Base-by-base conservation (phyloP, 2,113 vertebrate genomes). In the Chamaea fasciata region DNA sequence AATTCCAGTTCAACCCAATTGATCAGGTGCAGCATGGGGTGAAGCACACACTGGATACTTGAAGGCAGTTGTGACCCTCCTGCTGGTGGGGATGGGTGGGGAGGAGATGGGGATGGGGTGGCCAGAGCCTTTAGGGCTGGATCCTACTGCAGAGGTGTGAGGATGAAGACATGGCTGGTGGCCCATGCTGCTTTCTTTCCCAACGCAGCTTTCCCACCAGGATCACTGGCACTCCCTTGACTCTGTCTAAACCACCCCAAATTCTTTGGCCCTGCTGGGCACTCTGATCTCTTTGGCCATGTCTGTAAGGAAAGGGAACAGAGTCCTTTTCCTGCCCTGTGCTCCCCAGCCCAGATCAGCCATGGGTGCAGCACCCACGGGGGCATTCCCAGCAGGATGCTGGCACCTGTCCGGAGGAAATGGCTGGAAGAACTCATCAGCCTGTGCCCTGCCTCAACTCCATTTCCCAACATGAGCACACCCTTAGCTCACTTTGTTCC, bases 311-410 rank as follows among this genome's bases (percentile, higher is more conserved):
- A 70, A 76, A 84, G 12, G 23, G 15, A 67, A 26, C 30, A 56
- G 47, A 91, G 26, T 10, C 31, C 41, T 91, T 79, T n/a, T 37
- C n/a, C 30, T 71, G 9, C 15, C 35, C 59, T 23, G 49, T 16
- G 11, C 14, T 87, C 6, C 26, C 33, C 69, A 74, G 20, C 27
- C 27, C 23, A 81, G 33, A 11, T 28, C 64, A 90, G 37, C 26
- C 3, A 1, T 3, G 31, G 33, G 7, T 78, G 20, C 47, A 47
- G 3, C 7, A 69, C 20, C 19, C 50, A 26, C 11, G 0, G 0
- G 53, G 39, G n/a, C 16, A 35, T 20, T 6, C 33, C 65, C 67
- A 42, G 56, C 24, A 50, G 49, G 39, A 46, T 79, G 44, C 47
- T 57, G 67, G 30, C 57, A 55, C 16, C 28, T 57, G 49, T 35